phyloP scores from a whole-genome alignment of 2,797 vertebrate genomes.

The Halcyon smyrnensis region DNA sequence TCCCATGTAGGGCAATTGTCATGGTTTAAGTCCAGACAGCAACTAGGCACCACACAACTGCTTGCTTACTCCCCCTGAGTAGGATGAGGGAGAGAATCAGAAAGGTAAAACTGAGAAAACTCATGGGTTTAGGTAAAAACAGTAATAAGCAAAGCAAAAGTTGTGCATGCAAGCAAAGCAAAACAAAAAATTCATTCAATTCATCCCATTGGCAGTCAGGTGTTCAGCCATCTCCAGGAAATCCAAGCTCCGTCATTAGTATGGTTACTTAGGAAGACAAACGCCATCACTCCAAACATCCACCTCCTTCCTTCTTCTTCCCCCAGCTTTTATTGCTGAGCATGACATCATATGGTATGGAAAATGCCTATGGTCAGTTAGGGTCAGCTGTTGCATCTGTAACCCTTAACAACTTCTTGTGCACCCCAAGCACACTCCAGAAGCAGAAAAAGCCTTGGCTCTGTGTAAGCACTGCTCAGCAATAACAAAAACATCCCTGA shows the following conservation, averaged over 20 bases:
- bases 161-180: accelerated
- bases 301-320: neutral
- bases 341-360: accelerated
- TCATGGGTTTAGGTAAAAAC: accelerated
- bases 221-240: neutral
- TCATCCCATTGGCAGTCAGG: neutral
- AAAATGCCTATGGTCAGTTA: neutral
- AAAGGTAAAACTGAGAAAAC: neutral
- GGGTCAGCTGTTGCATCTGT: neutral
- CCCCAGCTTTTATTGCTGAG: neutral
- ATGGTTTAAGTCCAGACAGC: neutral
- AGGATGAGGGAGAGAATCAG: accelerated
- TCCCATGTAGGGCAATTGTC: accelerated
- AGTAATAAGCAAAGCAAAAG: neutral
- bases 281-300: accelerated
- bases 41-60: neutral
- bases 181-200: neutral
- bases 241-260: accelerated
- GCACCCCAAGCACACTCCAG: accelerated
- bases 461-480: neutral
- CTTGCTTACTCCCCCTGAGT: accelerated
- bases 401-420: neutral
- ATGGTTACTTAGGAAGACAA: neutral
- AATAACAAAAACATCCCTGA: neutral
- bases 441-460: neutral